phyloP scores from a whole-genome alignment of 2,113 vertebrate species.

The Datnioides undecimradiatus region DNA sequence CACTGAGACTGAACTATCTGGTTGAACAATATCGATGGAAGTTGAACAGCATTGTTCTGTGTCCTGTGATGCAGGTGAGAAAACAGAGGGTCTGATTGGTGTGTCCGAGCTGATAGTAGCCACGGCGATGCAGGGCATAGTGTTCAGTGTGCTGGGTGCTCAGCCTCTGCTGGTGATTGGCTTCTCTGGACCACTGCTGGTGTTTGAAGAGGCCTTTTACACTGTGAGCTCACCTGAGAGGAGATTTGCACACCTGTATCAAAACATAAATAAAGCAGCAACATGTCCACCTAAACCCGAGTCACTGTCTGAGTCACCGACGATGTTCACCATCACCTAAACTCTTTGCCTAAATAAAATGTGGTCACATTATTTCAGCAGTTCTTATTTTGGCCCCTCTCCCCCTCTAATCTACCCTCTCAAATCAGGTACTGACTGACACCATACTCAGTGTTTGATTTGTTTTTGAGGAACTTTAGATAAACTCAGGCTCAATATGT shows the following conservation, averaged over 20 bases:
- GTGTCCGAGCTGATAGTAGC: constrained; percentile 96
- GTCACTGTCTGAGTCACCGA: too few species aligned
- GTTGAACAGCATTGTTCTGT: not conserved
- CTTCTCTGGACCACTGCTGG: constrained; percentile 93
- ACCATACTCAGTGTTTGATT: not conserved
- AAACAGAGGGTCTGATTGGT: constrained; percentile 92
- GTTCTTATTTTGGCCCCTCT: too few species aligned
- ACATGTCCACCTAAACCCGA: not conserved
- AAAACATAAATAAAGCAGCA: not conserved
- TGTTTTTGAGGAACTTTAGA: not conserved
- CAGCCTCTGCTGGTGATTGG: constrained; percentile 93
- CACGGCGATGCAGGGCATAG: constrained; percentile 90
- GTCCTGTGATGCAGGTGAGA: constrained; percentile 87
- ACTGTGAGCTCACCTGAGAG: constrained; percentile 81
- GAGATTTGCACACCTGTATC: not conserved
- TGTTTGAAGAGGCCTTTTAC: constrained; percentile 96
- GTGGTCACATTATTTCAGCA: too few species aligned
- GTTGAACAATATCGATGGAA: not conserved
- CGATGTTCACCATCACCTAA: too few species aligned
- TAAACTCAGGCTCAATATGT: not conserved
- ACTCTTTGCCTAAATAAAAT: too few species aligned
- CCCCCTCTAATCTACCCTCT: too few species aligned
- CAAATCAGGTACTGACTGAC: too few species aligned
- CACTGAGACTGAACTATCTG: not conserved
- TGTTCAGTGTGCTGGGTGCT: constrained; percentile 92